Base-by-base conservation (phyloP, 2,888 invertebrate genomes). In the Tillus elongatus region DNA sequence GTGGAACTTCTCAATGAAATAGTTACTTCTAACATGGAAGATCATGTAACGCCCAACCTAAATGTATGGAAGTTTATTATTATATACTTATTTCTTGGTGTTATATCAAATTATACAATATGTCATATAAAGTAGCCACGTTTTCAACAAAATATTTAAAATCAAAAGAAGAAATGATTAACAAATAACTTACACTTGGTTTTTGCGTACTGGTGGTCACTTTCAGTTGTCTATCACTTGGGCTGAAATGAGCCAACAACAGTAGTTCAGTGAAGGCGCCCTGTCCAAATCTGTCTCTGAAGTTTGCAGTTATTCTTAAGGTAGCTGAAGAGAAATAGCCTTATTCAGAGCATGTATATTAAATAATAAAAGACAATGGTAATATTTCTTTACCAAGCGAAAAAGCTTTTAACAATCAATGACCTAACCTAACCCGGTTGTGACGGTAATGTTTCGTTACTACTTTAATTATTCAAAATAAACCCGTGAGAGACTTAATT, bases 11-110 rank as follows among this genome's bases (percentile, higher is more conserved):
- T 92, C 87, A 58, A 93, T 77, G 68, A 77, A 88, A 63, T 85
- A 90, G 64, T 93, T 95, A 39, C 88, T 85, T 50, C 89, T 79
- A 13, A 96, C 87, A 59, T 95, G 95, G 61, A 96, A 86, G 39
- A 96, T 82, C 54, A 95, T 84, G 61, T 92, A 95, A 61, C 93
- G 89, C 15, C 93, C 93, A 10, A 95, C 91, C 74, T 86, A 66
- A 1, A 46, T 55, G 6, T n/a, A n/a, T 8, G 6, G 6, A 19
- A 19, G n/a, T 19, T n/a, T 8, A 19, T 19, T 19, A 8, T 19
- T 43, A 47, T 37, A 6, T 8, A 6, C n/a, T 19, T n/a, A 19
- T 19, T n/a, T n/a, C n/a, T n/a, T n/a, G n/a, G n/a, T n/a, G n/a
- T n/a, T n/a, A n/a, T n/a, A n/a, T n/a, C n/a, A n/a, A n/a, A n/a